Evolutionary conservation across 2,888 invertebrate species (phyloP).

Genomic region (Parnassius apollo): DNA sequence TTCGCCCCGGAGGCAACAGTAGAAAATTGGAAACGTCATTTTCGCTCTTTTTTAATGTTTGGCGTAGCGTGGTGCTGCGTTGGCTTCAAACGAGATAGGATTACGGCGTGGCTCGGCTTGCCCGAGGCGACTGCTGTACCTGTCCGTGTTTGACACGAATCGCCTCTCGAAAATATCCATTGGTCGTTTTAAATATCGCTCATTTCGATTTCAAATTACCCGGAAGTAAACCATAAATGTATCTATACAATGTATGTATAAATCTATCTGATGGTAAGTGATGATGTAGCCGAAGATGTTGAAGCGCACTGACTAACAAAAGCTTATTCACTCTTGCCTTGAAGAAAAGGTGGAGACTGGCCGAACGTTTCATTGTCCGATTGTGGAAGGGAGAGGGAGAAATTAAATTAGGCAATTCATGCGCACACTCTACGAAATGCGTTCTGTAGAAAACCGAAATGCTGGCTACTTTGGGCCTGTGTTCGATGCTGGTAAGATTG

Average conservation of each 20-base stretch:
- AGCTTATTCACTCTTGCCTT: too few species aligned
- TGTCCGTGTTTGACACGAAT: slow-evolving; percentile 60
- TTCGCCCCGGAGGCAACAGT: slow-evolving; percentile 73
- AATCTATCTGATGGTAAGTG: too few species aligned
- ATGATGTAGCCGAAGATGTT: too few species aligned
- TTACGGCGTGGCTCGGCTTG: slow-evolving; percentile 58
- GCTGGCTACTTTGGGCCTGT: too few species aligned
- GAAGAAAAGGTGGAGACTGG: too few species aligned
- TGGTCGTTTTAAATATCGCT: slow-evolving; percentile 54
- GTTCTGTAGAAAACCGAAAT: too few species aligned
- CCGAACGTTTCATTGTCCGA: too few species aligned
- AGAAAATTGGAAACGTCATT: slow-evolving; percentile 83
- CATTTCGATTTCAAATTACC: slow-evolving; percentile 23
- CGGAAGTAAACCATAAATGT: background rate
- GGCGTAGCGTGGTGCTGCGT: slow-evolving; percentile 54
- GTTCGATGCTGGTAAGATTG: too few species aligned
- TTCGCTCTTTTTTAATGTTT: slow-evolving; percentile 81
- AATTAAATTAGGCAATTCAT: too few species aligned
- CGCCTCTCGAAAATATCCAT: slow-evolving; percentile 60
- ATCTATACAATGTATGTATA: background rate
- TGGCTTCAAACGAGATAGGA: slow-evolving; percentile 53
- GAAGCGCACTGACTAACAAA: too few species aligned
- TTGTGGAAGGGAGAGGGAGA: too few species aligned
- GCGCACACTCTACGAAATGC: too few species aligned
- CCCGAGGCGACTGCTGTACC: slow-evolving; percentile 46